Evolutionary conservation across 2,888 invertebrate species (phyloP).

Genomic region (Tachina grossa): DNA sequence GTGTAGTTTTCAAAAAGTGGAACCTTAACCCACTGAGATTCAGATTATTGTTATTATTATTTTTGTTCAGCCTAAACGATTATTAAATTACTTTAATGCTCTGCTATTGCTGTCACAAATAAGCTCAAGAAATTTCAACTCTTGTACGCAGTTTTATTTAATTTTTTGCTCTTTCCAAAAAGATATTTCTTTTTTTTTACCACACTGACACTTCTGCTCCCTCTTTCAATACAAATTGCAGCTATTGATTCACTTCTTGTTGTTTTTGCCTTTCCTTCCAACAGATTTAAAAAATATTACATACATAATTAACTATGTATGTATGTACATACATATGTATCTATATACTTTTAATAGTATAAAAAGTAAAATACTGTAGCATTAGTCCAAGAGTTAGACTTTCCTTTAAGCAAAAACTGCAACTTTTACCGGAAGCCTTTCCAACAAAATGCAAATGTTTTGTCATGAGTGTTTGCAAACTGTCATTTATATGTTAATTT

Average conservation of each 20-base stretch:
- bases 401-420: conserved; percentile 49
- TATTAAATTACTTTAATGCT: conserved; percentile 12
- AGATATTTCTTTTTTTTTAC: neutral
- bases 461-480: conserved; percentile 64
- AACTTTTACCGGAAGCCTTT: conserved; percentile 71
- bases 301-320: too few relatives aligned
- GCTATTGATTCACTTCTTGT: conserved; percentile 44
- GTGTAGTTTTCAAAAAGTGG: too few relatives aligned
- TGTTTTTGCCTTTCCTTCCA: neutral
- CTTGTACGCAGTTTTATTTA: conserved; percentile 43
- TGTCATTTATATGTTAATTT: conserved; percentile 71
- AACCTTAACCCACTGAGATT: too few relatives aligned
- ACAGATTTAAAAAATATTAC: neutral
- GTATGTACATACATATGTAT: too few relatives aligned
- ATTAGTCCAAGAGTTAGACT: conserved; percentile 6
- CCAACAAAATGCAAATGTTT: conserved; percentile 72
- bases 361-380: conserved; percentile 9
- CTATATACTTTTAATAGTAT: neutral
- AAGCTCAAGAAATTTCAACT: conserved; percentile 12
- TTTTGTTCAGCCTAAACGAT: neutral
- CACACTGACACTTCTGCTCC: conserved; percentile 15
- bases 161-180: neutral
- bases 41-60: too few relatives aligned
- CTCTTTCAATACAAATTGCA: conserved; percentile 50
- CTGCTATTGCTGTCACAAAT: conserved; percentile 9